Evolutionary conservation across 2,888 invertebrate genomes (phyloP).

Genomic region (Branchellion lobata): DNA sequence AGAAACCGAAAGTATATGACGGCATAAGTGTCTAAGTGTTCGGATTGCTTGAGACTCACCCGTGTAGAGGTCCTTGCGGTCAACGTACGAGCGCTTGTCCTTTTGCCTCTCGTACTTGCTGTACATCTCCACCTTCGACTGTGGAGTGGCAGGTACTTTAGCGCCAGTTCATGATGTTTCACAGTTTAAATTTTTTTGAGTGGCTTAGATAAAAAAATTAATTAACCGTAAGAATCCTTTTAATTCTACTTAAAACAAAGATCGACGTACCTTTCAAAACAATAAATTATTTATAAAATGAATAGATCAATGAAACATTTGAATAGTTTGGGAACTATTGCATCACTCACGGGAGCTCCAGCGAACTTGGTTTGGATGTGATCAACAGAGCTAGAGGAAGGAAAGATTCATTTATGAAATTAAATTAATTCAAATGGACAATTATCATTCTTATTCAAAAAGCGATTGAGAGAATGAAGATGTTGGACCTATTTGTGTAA

Average conservation of each 20-base stretch:
- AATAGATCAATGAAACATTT: background rate
- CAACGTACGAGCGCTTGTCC: constrained; percentile 59
- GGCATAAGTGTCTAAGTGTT: no score
- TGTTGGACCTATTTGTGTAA: no score
- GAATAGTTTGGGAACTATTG: background rate
- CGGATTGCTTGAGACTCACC: constrained; percentile 48
- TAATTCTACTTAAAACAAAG: background rate
- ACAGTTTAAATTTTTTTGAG: background rate
- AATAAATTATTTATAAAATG: no score
- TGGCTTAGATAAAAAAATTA: background rate
- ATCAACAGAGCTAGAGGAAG: constrained; percentile 53
- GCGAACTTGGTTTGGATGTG: constrained; percentile 59
- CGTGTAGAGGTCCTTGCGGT: constrained; percentile 57
- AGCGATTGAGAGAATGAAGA: no score
- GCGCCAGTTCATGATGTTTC: background rate
- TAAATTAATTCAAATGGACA: no score
- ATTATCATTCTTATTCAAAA: no score
- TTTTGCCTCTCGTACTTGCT: constrained; percentile 62
- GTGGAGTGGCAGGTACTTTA: background rate
- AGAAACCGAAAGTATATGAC: no score
- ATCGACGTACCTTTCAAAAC: no score
- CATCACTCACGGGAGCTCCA: constrained; percentile 59
- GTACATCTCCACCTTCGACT: constrained; percentile 60
- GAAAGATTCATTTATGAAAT: no score
- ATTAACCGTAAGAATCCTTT: background rate